Conservation (phyloP, 2,113 vertebrate genomes). For the Cheilinus undulatus region DNA sequence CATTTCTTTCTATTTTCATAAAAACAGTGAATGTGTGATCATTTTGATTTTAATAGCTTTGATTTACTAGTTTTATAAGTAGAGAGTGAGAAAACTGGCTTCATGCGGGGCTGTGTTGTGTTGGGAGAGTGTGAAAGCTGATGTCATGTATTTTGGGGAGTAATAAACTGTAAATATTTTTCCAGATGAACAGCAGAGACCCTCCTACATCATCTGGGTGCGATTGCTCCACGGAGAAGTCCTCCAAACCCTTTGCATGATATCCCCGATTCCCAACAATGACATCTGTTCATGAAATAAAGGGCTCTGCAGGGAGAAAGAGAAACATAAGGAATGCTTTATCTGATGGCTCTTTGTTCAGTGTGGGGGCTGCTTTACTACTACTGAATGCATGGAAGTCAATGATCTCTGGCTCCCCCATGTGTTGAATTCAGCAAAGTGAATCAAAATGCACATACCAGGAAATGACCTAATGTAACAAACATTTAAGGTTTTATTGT, state of each 20-base stretch:
- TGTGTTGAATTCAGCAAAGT: slow-evolving; percentile 5
- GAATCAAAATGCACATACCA: background rate
- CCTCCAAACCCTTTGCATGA: slow-evolving; percentile 10
- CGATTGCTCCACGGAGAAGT: background rate
- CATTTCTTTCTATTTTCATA: background rate
- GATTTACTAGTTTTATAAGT: slow-evolving; percentile 2
- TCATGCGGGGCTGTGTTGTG: background rate
- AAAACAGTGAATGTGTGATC: background rate
- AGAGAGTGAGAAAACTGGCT: slow-evolving; percentile 3
- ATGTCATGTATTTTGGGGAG: slow-evolving; percentile 55
- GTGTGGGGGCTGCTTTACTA: background rate
- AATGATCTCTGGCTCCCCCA: slow-evolving; percentile 52
- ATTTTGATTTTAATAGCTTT: background rate
- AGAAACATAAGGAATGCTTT: slow-evolving; percentile 19
- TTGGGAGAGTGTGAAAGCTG: slow-evolving; percentile 19
- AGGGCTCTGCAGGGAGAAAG: slow-evolving; percentile 2
- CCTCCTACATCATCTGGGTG: slow-evolving; percentile 32
- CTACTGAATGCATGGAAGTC: background rate
- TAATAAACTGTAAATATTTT: slow-evolving; percentile 53
- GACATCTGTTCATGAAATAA: slow-evolving; percentile 12
- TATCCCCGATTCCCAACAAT: background rate
- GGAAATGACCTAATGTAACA: background rate
- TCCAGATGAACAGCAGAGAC: slow-evolving; percentile 30
- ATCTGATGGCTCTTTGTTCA: slow-evolving; percentile 20
- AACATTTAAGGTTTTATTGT: background rate